Conservation (phyloP, 2,888 invertebrate species). For the Diaperis boleti region DNA sequence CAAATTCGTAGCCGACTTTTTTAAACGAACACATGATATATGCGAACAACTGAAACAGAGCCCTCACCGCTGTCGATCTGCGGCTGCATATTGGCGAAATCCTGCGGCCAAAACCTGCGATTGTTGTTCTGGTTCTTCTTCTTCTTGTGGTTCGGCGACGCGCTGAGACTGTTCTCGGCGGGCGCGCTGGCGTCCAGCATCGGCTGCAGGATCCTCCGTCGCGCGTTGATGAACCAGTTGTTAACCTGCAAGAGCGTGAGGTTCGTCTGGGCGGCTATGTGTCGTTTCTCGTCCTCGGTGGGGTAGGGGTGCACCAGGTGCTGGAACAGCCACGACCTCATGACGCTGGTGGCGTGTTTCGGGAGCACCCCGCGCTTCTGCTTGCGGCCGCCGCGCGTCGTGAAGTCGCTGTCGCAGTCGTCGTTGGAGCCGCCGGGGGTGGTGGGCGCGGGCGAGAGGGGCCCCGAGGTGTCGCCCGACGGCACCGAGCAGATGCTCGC, state of each 20-base stretch:
- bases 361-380: constrained; percentile 93
- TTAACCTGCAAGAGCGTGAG: constrained; percentile 85
- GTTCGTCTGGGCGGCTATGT: constrained; percentile 89
- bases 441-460: constrained; percentile 73
- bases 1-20: too few relatives aligned
- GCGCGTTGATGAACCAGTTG: constrained; percentile 95
- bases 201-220: constrained; percentile 90
- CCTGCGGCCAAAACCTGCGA: constrained; percentile 82
- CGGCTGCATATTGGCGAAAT: constrained; percentile 72
- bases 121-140: constrained; percentile 74
- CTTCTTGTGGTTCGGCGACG: constrained; percentile 64
- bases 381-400: constrained; percentile 68
- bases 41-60: too few relatives aligned
- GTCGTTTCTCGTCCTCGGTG: constrained; percentile 93
- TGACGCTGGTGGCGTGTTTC: constrained; percentile 94
- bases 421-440: constrained; percentile 72
- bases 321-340: constrained; percentile 97
- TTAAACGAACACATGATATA: too few relatives aligned
- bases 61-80: constrained; percentile 72
- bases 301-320: constrained; percentile 98
- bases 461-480: constrained; percentile 69
- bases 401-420: constrained; percentile 69
- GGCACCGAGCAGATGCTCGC: constrained; percentile 75
- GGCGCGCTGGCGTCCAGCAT: constrained; percentile 83
- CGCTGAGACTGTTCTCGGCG: constrained; percentile 52